These are phyloP conservation scores for Steinernema khuongi DNA, from an alignment of 1,140 invertebrate species.

Conservation along the genomic window DNA sequence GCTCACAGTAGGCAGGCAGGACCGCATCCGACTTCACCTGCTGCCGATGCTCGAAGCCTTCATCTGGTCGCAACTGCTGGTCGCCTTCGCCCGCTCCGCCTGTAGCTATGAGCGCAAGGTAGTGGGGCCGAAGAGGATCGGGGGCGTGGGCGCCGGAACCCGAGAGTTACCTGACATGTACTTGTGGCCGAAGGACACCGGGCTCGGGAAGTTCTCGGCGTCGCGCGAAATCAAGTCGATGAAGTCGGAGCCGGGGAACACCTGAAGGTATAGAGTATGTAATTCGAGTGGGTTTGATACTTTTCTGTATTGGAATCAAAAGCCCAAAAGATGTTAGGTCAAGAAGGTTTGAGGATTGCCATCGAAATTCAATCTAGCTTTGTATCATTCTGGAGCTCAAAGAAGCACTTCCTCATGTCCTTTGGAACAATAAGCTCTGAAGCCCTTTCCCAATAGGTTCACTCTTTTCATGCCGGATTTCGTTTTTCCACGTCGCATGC, in stretches of 20 bases:
- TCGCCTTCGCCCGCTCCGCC: conserved; percentile 73
- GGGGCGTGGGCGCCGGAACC: background rate
- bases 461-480: too few relatives aligned
- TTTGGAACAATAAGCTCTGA: too few relatives aligned
- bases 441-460: too few relatives aligned
- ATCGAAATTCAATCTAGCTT: too few relatives aligned
- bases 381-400: background rate
- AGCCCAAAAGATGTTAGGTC: too few relatives aligned
- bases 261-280: too few relatives aligned
- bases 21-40: conserved; percentile 82
- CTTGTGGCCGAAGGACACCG: conserved; percentile 52
- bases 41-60: conserved; percentile 65
- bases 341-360: too few relatives aligned
- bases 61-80: conserved; percentile 67
- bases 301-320: too few relatives aligned
- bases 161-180: conserved; percentile 50
- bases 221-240: conserved; percentile 56
- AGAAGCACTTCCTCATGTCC: too few relatives aligned
- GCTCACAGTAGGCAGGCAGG: conserved; percentile 94
- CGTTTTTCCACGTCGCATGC: too few relatives aligned
- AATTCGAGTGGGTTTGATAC: too few relatives aligned
- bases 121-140: background rate
- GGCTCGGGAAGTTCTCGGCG: conserved; percentile 46
- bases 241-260: conserved; percentile 37
- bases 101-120: conserved; percentile 5